Conservation (phyloP, 2,113 vertebrate species). For the Ctenodactylus gundi region DNA sequence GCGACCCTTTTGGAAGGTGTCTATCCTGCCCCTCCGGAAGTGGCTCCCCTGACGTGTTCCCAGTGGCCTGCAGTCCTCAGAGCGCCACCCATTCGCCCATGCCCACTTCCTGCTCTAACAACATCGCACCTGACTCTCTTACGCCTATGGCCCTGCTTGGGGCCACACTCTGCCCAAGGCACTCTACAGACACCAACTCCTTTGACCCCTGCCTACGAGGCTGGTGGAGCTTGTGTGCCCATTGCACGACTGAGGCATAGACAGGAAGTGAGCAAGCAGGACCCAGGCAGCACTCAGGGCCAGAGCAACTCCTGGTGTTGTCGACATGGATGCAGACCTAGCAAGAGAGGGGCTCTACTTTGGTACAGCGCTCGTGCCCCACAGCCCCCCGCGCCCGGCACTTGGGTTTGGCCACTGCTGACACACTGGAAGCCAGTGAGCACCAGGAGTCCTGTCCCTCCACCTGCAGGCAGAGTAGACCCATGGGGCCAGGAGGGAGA, state of each 20-base stretch:
- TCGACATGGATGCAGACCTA: too few relatives aligned
- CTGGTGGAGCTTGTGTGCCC: too few relatives aligned
- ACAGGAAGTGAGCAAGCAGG: too few relatives aligned
- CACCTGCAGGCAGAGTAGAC: not conserved
- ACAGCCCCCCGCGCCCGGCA: accelerated
- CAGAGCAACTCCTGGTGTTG: too few relatives aligned
- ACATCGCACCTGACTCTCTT: not conserved
- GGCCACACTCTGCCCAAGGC: not conserved
- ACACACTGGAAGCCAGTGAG: accelerated
- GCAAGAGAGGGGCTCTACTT: too few relatives aligned
- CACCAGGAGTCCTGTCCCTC: accelerated
- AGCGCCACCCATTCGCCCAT: too few relatives aligned
- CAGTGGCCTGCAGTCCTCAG: too few relatives aligned
- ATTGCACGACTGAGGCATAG: too few relatives aligned
- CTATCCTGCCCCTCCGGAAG: not conserved
- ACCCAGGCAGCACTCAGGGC: too few relatives aligned
- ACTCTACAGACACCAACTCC: accelerated
- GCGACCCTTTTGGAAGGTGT: accelerated
- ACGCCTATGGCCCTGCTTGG: accelerated
- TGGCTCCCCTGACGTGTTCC: too few relatives aligned
- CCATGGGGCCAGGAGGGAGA: accelerated
- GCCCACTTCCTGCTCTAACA: too few relatives aligned
- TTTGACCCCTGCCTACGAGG: too few relatives aligned
- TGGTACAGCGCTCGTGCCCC: not conserved
- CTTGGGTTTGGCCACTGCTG: not conserved